phyloP scores from a whole-genome alignment of 2,797 vertebrate genomes.

The Florisuga fusca region DNA sequence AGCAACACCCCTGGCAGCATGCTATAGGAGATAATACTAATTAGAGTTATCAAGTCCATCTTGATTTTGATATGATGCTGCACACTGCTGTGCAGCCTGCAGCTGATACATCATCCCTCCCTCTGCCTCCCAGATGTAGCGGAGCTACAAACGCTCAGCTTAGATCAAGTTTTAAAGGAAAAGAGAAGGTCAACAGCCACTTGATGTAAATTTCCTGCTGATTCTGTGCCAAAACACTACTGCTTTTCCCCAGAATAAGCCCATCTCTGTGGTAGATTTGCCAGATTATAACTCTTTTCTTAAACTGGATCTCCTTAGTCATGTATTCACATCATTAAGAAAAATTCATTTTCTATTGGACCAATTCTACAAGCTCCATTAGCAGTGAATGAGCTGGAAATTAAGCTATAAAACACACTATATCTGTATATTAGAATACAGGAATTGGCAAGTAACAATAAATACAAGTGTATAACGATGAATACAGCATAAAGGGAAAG shows the following conservation, averaged over 20 bases:
- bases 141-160: not conserved
- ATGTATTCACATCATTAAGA: fast-evolving
- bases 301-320: not conserved
- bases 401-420: not conserved
- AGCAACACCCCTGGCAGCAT: not conserved
- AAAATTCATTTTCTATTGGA: not conserved
- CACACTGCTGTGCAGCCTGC: not conserved
- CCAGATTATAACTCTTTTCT: not conserved
- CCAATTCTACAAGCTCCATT: not conserved
- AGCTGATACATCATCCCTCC: fast-evolving
- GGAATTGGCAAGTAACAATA: not conserved
- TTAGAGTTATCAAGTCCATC: not conserved
- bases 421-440: not conserved
- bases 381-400: not conserved
- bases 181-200: not conserved
- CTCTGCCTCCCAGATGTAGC: fast-evolving
- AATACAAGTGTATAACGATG: not conserved
- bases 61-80: not conserved
- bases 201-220: not conserved
- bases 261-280: not conserved
- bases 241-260: not conserved
- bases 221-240: not conserved
- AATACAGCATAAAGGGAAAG: not conserved
- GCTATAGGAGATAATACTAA: not conserved
- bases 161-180: not conserved